Conservation (phyloP, 2,113 vertebrate species). For the Lepus europaeus region DNA sequence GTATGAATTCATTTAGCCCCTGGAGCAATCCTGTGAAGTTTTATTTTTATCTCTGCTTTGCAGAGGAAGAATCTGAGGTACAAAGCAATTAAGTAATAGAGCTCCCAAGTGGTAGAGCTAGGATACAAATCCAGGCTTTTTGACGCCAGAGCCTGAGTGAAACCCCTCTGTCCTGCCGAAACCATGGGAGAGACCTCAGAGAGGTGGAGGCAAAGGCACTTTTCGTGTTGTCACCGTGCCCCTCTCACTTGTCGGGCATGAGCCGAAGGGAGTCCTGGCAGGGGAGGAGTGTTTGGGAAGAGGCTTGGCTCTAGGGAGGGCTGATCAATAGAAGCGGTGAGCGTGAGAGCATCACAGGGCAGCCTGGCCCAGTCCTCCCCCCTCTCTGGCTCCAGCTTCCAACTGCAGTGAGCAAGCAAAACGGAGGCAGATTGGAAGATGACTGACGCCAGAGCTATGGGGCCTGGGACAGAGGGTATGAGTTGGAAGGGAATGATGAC, state of each 20-base stretch:
- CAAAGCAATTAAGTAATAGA: background rate
- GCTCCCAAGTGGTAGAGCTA: background rate
- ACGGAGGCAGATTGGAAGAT: conserved; percentile 44
- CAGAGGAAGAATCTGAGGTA: background rate
- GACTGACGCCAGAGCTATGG: background rate
- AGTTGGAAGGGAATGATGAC: background rate
- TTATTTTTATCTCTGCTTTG: background rate
- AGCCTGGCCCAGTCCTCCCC: background rate
- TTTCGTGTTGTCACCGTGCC: background rate
- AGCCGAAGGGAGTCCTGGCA: conserved; percentile 52
- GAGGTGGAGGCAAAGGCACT: background rate
- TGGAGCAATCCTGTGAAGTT: background rate
- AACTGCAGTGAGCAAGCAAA: conserved; percentile 80
- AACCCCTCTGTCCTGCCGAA: background rate
- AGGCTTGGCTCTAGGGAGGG: background rate
- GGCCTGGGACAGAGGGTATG: background rate
- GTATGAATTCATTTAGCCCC: conserved; percentile 32
- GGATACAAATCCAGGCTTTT: background rate
- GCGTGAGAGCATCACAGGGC: conserved; percentile 58
- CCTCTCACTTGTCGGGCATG: background rate
- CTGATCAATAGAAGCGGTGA: conserved; percentile 71
- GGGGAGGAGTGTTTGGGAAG: conserved; percentile 63
- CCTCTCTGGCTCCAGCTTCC: conserved; percentile 51
- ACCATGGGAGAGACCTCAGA: background rate
- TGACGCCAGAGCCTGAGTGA: background rate